Evolutionary conservation across 2,113 vertebrate genomes (phyloP).

Genomic region (Casuarius casuarius): DNA sequence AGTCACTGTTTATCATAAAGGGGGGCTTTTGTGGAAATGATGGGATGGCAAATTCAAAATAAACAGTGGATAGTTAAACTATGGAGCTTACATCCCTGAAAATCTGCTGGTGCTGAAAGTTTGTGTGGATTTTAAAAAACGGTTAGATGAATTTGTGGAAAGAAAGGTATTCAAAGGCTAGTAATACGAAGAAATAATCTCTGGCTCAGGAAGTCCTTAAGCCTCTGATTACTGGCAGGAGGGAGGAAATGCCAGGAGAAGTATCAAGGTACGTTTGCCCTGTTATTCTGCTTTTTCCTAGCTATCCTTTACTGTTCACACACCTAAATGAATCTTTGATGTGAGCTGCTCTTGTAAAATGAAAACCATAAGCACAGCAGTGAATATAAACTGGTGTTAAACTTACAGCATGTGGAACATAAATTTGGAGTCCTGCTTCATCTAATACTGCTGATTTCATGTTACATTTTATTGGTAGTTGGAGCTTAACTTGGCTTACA

Average conservation of each 20-base stretch:
- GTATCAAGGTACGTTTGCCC: background rate
- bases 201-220: background rate
- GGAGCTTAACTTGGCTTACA: background rate
- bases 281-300: background rate
- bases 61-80: background rate
- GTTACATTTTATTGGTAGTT: background rate
- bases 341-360: background rate
- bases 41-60: background rate
- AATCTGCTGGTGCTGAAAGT: background rate
- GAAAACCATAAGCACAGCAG: background rate
- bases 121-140: conserved; percentile 23
- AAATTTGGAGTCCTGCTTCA: background rate
- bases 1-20: background rate
- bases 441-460: background rate
- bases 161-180: conserved; percentile 21
- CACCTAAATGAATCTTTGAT: background rate
- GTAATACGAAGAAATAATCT: conserved; percentile 25
- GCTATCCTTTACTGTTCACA: background rate
- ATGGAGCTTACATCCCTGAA: background rate
- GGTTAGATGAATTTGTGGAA: conserved; percentile 32
- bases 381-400: background rate
- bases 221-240: background rate
- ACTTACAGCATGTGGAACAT: background rate
- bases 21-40: background rate
- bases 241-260: background rate